phyloP scores from a whole-genome alignment of 2,888 invertebrate genomes.

The Dioctria linearis region DNA sequence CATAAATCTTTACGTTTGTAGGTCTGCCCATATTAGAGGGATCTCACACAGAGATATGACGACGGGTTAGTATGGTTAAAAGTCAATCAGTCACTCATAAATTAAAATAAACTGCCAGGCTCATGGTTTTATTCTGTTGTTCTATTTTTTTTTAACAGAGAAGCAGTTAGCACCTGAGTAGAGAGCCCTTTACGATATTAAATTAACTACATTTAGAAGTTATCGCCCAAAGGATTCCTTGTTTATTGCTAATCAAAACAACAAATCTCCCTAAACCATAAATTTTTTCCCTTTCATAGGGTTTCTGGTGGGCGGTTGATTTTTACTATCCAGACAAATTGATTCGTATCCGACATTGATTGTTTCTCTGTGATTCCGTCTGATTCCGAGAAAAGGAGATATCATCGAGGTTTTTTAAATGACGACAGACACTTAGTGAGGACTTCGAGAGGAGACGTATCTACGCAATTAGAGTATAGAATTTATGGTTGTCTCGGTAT shows the following conservation, averaged over 20 bases:
- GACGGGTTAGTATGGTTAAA: background rate
- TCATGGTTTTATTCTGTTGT: background rate
- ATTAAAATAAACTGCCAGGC: background rate
- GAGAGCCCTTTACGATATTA: background rate
- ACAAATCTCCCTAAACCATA: slow-evolving; percentile 4
- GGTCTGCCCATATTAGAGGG: slow-evolving; percentile 3
- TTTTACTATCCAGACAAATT: slow-evolving; percentile 35
- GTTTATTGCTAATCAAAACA: slow-evolving; percentile 31
- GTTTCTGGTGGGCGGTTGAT: slow-evolving; percentile 38
- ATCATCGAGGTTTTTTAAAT: background rate
- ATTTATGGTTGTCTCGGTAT: too few relatives aligned
- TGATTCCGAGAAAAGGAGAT: slow-evolving; percentile 6
- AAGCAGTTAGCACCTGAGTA: slow-evolving; percentile 35
- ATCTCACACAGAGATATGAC: slow-evolving; percentile 25
- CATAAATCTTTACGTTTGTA: slow-evolving; percentile 24
- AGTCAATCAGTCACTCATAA: slow-evolving; percentile 44
- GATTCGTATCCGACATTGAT: slow-evolving; percentile 24
- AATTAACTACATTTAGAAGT: slow-evolving; percentile 31
- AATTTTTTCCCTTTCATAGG: background rate
- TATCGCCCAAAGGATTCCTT: slow-evolving; percentile 13
- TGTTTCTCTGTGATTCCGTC: background rate
- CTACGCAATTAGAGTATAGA: too few relatives aligned
- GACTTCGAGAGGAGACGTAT: too few relatives aligned
- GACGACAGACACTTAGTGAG: too few relatives aligned
- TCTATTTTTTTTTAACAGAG: slow-evolving; percentile 3